Percentiles rank a stretch among this genome's conserved stretches.
These are phyloP conservation scores for Sphinx pinastri DNA, from an alignment of 2,888 invertebrate species.

Conservation along the genomic window DNA sequence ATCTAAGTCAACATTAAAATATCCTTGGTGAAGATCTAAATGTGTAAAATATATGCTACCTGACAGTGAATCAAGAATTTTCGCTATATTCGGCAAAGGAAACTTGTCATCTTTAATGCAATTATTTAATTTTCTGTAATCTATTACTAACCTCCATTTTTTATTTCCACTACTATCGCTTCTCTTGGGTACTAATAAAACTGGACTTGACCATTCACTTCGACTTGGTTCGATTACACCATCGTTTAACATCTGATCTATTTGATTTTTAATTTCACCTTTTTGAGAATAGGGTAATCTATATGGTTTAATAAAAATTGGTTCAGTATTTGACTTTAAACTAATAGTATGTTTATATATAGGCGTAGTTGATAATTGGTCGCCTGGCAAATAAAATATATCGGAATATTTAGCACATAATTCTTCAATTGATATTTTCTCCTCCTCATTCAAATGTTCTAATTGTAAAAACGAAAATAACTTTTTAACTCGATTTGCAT, in stretches of 20 bases:
- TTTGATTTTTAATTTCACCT: conserved; percentile 9
- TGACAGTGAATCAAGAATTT: conserved; percentile 7
- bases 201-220: neutral
- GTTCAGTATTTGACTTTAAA: conserved; percentile 24
- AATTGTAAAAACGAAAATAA: too few species aligned
- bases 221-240: conserved; percentile 8
- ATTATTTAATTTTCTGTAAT: conserved; percentile 12
- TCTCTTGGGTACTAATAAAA: conserved; percentile 10
- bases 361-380: too few species aligned
- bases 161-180: neutral
- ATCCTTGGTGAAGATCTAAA: conserved; percentile 2
- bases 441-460: too few species aligned
- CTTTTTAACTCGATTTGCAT: too few species aligned
- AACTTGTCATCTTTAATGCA: neutral
- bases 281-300: conserved; percentile 15
- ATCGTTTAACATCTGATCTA: conserved; percentile 13
- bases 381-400: too few species aligned
- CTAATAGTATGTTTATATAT: too few species aligned
- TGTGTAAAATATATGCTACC: conserved; percentile 1
- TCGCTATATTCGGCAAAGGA: neutral
- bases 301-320: conserved; percentile 26
- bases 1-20: conserved; percentile 2
- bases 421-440: too few species aligned
- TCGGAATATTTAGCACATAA: too few species aligned
- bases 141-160: conserved; percentile 17